Conservation (phyloP, 1,140 invertebrate genomes). For the Drosophila aff. region DNA sequence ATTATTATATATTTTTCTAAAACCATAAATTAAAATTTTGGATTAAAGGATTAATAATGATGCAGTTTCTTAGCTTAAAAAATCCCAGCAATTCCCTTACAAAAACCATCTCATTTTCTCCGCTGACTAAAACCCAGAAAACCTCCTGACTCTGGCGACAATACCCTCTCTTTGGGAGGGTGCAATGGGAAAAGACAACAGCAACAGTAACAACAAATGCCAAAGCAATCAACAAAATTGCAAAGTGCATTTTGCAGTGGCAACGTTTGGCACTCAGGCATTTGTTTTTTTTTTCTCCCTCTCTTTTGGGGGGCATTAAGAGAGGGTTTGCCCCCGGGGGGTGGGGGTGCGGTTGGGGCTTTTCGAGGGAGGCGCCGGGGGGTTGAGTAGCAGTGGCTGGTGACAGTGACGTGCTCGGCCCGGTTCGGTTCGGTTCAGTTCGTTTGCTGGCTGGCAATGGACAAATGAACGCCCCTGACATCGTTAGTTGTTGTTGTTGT, state of each 20-base stretch:
- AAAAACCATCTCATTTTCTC: neutral
- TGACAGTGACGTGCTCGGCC: slow-evolving; percentile 80
- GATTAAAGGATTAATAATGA: no score
- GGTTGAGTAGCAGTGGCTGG: slow-evolving; percentile 41
- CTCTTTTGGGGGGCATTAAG: slow-evolving; percentile 10
- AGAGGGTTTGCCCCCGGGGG: slow-evolving; percentile 2
- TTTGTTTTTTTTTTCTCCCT: neutral
- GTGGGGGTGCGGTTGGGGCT: neutral
- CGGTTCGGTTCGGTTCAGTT: slow-evolving; percentile 69
- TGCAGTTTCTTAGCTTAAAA: neutral
- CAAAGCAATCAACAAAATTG: slow-evolving; percentile 82
- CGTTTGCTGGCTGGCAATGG: slow-evolving; percentile 73
- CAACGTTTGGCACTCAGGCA: slow-evolving; percentile 72
- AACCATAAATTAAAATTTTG: no score
- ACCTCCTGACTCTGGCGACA: neutral
- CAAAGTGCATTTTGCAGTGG: slow-evolving; percentile 81
- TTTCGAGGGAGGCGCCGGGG: slow-evolving; percentile 26
- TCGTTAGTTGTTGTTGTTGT: slow-evolving; percentile 68
- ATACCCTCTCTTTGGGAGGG: slow-evolving; percentile 10
- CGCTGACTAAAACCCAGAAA: neutral
- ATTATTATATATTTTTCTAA: no score
- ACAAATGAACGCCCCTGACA: slow-evolving; percentile 83
- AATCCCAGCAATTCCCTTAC: neutral
- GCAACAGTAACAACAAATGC: slow-evolving; percentile 71
- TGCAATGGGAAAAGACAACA: slow-evolving; percentile 18